These are phyloP conservation scores for Prietella phreatophila DNA, from an alignment of 2,113 vertebrate genomes.

Conservation along the genomic window DNA sequence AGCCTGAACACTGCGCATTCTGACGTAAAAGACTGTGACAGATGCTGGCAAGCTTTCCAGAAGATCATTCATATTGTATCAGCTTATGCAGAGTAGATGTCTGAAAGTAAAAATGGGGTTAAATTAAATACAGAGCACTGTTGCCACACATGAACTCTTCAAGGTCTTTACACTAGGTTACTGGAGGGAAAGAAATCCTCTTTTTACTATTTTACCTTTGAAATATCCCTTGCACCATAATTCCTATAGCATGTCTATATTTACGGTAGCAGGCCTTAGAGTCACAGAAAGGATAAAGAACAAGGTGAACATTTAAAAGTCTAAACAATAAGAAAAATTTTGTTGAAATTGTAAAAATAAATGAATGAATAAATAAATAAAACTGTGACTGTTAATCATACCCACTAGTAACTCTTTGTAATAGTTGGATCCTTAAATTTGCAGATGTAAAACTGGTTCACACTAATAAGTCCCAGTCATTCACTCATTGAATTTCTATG, in stretches of 20 bases:
- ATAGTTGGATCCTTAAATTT: neutral
- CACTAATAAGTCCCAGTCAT: neutral
- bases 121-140: neutral
- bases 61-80: conserved; percentile 26
- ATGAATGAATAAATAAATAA: too few relatives aligned
- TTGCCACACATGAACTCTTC: neutral
- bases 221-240: neutral
- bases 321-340: neutral
- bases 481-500: neutral
- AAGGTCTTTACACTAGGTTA: neutral
- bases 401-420: neutral
- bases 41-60: conserved; percentile 13
- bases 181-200: neutral
- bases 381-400: neutral
- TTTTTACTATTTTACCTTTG: neutral
- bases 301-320: neutral
- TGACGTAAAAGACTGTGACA: conserved; percentile 5
- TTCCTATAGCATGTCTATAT: neutral
- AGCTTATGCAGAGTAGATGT: conserved; percentile 10
- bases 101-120: neutral
- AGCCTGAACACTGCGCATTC: neutral
- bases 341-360: neutral
- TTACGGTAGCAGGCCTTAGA: neutral
- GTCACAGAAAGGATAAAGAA: neutral
- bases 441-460: neutral